These are phyloP conservation scores for Erannis defoliaria DNA, from an alignment of 2,888 invertebrate species.

Conservation along the genomic window DNA sequence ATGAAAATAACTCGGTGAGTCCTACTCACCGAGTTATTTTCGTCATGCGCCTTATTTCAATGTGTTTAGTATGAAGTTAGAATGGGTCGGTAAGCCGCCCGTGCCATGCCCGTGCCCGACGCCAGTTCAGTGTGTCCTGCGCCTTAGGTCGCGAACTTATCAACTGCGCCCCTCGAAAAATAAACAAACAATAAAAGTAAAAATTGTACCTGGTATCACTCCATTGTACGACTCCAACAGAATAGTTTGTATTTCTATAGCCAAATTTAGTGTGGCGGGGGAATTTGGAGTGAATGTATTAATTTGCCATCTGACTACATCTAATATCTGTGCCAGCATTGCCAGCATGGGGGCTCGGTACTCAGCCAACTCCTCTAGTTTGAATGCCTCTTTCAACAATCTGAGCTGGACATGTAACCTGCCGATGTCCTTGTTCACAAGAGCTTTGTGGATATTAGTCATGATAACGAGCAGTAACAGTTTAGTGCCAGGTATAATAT, in stretches of 20 bases:
- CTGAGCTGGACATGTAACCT: slow-evolving; percentile 63
- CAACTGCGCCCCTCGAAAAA: too few relatives aligned
- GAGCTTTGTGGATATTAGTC: slow-evolving; percentile 71
- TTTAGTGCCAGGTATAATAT: slow-evolving; percentile 62
- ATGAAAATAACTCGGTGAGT: too few relatives aligned
- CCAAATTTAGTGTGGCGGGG: slow-evolving; percentile 62
- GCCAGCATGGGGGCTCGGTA: slow-evolving; percentile 76
- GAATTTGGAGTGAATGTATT: slow-evolving; percentile 59
- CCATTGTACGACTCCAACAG: slow-evolving; percentile 63
- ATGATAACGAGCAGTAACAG: slow-evolving; percentile 71
- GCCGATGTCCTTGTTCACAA: slow-evolving; percentile 59
- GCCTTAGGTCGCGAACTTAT: too few relatives aligned
- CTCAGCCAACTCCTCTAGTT: slow-evolving; percentile 60
- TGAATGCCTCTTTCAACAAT: slow-evolving; percentile 61
- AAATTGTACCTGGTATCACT: slow-evolving; percentile 66
- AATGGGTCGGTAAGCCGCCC: too few relatives aligned
- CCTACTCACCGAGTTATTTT: too few relatives aligned
- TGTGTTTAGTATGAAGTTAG: too few relatives aligned
- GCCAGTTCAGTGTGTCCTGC: too few relatives aligned
- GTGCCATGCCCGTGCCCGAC: too few relatives aligned
- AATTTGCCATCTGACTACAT: slow-evolving; percentile 70
- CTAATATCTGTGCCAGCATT: slow-evolving; percentile 74
- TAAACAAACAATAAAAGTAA: background rate
- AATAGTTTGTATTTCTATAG: slow-evolving; percentile 62
- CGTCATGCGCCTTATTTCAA: too few relatives aligned